A percentile compares a stretch with the other conserved stretches of the same genome.
Conservation (phyloP, 2,888 invertebrate species). For the Tinea pellionella region DNA sequence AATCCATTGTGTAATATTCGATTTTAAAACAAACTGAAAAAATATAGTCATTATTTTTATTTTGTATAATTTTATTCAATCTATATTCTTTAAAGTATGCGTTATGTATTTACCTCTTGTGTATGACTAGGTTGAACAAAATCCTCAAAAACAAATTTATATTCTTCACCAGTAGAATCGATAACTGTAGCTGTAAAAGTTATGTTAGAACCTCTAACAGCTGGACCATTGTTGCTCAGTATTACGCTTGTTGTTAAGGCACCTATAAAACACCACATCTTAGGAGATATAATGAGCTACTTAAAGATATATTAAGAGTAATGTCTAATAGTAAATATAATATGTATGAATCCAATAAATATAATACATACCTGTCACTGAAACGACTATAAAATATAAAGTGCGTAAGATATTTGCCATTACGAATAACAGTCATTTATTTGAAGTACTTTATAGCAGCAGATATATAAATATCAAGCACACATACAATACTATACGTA, state of each 20-base stretch:
- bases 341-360: too few relatives aligned
- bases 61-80: too few relatives aligned
- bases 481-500: too few relatives aligned
- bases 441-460: neutral
- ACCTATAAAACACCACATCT: neutral
- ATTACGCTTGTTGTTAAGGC: slow-evolving; percentile 36
- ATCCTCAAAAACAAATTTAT: slow-evolving; percentile 72
- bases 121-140: slow-evolving; percentile 63
- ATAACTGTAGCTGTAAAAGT: slow-evolving; percentile 74
- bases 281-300: neutral
- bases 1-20: slow-evolving; percentile 72
- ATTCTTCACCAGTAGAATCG: slow-evolving; percentile 41
- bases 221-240: slow-evolving; percentile 73
- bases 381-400: slow-evolving; percentile 4
- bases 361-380: slow-evolving; percentile 11
- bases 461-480: neutral
- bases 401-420: neutral
- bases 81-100: too few relatives aligned
- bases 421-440: neutral
- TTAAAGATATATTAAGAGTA: neutral
- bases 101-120: slow-evolving; percentile 40
- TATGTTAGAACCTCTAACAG: slow-evolving; percentile 78
- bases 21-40: slow-evolving; percentile 46
- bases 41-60: neutral
- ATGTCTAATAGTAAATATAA: neutral